These are phyloP conservation scores for Lethenteron camtschaticum DNA, from an alignment of 2,113 vertebrate species.

Conservation along the genomic window DNA sequence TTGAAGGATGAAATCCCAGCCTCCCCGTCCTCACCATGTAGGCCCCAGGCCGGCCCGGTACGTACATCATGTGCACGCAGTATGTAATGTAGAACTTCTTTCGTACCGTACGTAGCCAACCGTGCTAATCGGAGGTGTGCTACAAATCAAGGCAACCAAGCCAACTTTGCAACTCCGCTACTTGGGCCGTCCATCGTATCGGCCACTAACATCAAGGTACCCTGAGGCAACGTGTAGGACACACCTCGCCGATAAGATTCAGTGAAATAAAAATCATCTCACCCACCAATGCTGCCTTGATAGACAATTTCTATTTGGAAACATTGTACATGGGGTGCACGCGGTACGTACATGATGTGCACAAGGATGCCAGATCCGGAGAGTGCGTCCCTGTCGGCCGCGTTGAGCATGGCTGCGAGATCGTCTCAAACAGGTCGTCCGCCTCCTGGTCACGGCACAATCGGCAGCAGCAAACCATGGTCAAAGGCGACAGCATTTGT, in stretches of 20 bases:
- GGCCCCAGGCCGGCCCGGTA: no score
- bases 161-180: neutral
- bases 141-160: no score
- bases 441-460: conserved; percentile 34
- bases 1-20: no score
- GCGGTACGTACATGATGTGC: conserved; percentile 63
- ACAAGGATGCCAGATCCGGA: conserved; percentile 86
- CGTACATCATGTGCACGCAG: no score
- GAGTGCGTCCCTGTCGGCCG: conserved; percentile 69
- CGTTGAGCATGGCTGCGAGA: conserved; percentile 92
- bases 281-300: neutral
- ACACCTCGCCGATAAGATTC: neutral
- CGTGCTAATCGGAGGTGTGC: no score
- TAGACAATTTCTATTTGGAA: neutral
- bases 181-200: neutral
- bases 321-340: neutral
- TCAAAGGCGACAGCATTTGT: neutral
- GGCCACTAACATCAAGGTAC: neutral
- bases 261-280: neutral
- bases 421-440: conserved; percentile 82
- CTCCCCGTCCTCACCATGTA: no score
- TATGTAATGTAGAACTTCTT: no score
- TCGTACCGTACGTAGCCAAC: no score
- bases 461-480: neutral
- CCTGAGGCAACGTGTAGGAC: neutral